phyloP scores from a whole-genome alignment of 2,888 invertebrate genomes.

The Zaprionus bogoriensis region DNA sequence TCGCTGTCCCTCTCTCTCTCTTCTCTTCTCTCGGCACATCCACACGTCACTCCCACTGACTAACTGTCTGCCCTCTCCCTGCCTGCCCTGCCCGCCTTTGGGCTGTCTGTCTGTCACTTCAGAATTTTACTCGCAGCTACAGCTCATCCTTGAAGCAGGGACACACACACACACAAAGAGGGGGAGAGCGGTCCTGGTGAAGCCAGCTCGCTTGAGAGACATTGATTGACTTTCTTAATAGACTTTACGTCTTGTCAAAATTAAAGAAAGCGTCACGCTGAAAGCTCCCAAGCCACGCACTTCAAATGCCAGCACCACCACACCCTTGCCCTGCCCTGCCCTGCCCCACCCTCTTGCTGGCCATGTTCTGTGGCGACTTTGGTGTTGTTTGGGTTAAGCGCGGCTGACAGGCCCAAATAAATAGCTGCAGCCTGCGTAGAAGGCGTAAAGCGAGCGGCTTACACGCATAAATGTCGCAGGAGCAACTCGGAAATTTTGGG shows the following conservation, averaged over 20 bases:
- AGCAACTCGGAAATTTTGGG: neutral
- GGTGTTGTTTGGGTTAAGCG: conserved; percentile 27
- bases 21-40: neutral
- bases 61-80: conserved; percentile 39
- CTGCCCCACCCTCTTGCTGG: neutral
- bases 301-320: neutral
- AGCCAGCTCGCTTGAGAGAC: conserved; percentile 80
- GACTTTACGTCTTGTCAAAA: conserved; percentile 81
- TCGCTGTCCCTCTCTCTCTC: neutral
- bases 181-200: conserved; percentile 40
- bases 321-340: neutral
- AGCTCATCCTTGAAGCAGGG: conserved; percentile 38
- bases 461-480: conserved; percentile 18
- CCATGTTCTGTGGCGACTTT: conserved; percentile 29
- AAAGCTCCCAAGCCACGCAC: conserved; percentile 29
- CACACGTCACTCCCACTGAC: conserved; percentile 61
- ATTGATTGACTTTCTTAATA: conserved; percentile 83
- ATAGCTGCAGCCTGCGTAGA: conserved; percentile 22
- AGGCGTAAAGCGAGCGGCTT: conserved; percentile 14
- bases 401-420: conserved; percentile 40
- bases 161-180: conserved; percentile 3
- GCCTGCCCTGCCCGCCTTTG: neutral
- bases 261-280: conserved; percentile 68
- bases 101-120: conserved; percentile 58
- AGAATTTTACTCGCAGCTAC: conserved; percentile 62